phyloP scores from a whole-genome alignment of 1,140 invertebrate species.

The Nasonia longicornis region DNA sequence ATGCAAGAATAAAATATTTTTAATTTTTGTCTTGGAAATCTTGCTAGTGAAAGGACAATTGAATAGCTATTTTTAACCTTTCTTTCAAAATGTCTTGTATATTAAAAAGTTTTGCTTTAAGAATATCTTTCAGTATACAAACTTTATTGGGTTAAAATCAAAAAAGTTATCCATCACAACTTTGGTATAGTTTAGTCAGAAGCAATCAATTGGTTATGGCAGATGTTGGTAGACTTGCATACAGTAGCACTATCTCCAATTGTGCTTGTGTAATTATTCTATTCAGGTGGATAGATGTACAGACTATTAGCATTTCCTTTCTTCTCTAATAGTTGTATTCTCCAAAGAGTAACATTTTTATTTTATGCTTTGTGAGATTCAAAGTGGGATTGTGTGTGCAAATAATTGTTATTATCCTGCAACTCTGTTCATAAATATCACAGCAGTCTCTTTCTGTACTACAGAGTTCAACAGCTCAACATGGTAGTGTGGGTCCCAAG shows the following conservation, averaged over 20 bases:
- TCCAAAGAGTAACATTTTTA: neutral
- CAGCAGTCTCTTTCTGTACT: conserved; percentile 13
- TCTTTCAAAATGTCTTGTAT: neutral
- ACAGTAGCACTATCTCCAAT: neutral
- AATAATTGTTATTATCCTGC: neutral
- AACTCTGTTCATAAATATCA: neutral
- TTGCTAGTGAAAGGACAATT: neutral
- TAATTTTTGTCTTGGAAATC: no score
- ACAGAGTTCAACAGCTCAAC: conserved; percentile 62
- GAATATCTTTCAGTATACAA: neutral
- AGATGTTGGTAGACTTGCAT: neutral
- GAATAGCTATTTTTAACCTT: neutral
- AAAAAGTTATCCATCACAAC: neutral
- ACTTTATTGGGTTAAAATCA: neutral
- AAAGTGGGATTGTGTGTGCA: neutral
- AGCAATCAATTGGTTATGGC: conserved; percentile 3
- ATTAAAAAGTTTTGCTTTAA: neutral
- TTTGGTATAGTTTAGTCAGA: neutral
- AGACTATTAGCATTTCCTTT: conserved; percentile 2
- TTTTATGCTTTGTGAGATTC: neutral
- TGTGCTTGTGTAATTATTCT: conserved; percentile 27
- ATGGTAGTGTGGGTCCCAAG: conserved; percentile 65
- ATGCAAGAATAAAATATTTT: neutral
- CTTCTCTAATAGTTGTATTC: neutral
- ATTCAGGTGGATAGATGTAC: conserved; percentile 3